Evolutionary conservation across 2,888 invertebrate genomes (phyloP).

Genomic region (Drosophila lutescens): DNA sequence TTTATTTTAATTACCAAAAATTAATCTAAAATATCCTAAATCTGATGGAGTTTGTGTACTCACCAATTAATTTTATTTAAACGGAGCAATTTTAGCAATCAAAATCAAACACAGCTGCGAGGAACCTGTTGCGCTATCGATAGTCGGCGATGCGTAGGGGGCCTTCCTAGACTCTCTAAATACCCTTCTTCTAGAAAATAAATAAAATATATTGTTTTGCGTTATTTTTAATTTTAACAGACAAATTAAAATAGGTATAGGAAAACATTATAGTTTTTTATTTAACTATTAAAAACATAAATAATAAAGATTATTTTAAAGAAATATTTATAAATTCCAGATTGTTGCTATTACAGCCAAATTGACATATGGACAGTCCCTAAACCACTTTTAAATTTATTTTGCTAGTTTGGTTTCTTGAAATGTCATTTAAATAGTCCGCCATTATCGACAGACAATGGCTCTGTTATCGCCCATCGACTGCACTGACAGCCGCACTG

Average conservation of each 20-base stretch:
- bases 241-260: no score
- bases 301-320: no score
- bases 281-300: no score
- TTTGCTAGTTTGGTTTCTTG: neutral
- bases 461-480: neutral
- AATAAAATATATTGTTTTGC: neutral
- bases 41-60: neutral
- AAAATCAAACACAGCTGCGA: slow-evolving; percentile 38
- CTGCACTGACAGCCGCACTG: slow-evolving; percentile 3
- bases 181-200: neutral
- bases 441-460: neutral
- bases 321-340: no score
- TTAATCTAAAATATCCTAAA: neutral
- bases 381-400: no score
- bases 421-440: neutral
- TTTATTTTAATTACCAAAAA: neutral
- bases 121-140: slow-evolving; percentile 57
- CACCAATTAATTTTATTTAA: neutral
- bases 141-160: slow-evolving; percentile 2
- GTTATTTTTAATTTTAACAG: no score
- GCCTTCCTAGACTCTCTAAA: no score
- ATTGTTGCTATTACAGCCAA: no score
- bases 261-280: no score
- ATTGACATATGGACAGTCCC: no score
- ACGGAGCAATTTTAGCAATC: neutral